Evolutionary conservation across 2,888 invertebrate genomes (phyloP).

Genomic region (Mystacides longicornis): DNA sequence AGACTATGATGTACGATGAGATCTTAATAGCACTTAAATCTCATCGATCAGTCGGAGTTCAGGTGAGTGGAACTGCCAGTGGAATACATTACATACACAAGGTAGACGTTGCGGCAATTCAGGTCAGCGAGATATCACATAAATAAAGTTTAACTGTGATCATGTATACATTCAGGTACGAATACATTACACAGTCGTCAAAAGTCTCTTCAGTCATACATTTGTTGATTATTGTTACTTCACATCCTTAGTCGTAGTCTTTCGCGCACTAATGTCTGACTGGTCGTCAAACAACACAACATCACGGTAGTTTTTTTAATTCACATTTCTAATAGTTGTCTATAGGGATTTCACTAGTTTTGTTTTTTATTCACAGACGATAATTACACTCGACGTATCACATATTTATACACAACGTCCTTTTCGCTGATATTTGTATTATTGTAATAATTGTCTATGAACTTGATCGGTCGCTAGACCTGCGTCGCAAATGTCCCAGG

Average conservation of each 20-base stretch:
- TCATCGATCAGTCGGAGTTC: neutral
- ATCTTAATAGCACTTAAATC: neutral
- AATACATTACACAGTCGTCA: neutral
- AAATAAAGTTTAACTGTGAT: neutral
- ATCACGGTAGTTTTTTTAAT: conserved; percentile 11
- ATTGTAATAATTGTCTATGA: conserved; percentile 5
- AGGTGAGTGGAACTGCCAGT: neutral
- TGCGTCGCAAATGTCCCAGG: conserved; percentile 63
- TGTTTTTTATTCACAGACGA: conserved; percentile 18
- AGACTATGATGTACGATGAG: neutral
- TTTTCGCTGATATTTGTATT: too few relatives aligned
- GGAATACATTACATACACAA: neutral
- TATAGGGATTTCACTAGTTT: neutral
- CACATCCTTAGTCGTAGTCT: neutral
- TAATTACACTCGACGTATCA: conserved; percentile 20
- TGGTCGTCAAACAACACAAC: conserved; percentile 13
- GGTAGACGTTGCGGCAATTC: neutral
- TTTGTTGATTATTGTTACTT: neutral
- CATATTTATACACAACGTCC: conserved; percentile 22
- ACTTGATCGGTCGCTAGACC: conserved; percentile 51
- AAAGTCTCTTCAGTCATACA: neutral
- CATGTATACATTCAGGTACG: neutral
- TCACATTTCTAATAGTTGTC: conserved; percentile 1
- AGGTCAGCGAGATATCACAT: neutral
- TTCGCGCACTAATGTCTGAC: conserved; percentile 3